Base-by-base conservation (phyloP, 1,140 invertebrate genomes). In the Archivesica marissinica region DNA sequence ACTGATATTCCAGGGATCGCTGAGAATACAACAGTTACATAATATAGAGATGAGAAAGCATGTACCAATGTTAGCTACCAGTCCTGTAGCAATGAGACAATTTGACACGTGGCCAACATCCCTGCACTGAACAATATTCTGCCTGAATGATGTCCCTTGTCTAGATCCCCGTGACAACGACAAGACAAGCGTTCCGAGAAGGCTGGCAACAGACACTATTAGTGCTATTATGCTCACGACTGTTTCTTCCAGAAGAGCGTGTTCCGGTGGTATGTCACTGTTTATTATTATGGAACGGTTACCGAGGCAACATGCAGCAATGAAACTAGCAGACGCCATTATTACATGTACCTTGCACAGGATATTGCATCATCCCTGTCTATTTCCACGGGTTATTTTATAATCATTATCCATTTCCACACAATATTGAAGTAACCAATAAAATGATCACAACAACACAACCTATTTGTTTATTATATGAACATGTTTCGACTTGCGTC, bases 321-420 rank as follows among this genome's bases (percentile, higher is more conserved):
- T 25, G n/a, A 80, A 68, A 68, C 59, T 66, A 50, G 77, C 64
- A 13, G 77, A 80, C 2, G 77, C 77, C 77, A 80, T 80, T 64
- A 35, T 35, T 33, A 28, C 23, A n/a, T n/a, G n/a, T n/a, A n/a
- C n/a, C n/a, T n/a, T n/a, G n/a, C n/a, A n/a, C n/a, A n/a, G n/a
- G n/a, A n/a, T n/a, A n/a, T n/a, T n/a, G n/a, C n/a, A n/a, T n/a
- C n/a, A n/a, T n/a, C n/a, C n/a, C n/a, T n/a, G n/a, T n/a, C n/a
- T n/a, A n/a, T n/a, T n/a, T n/a, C n/a, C n/a, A n/a, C n/a, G n/a
- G n/a, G n/a, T n/a, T n/a, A n/a, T n/a, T n/a, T n/a, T n/a, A n/a
- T n/a, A n/a, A n/a, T n/a, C n/a, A n/a, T n/a, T n/a, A n/a, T n/a
- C n/a, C n/a, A n/a, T n/a, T n/a, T n/a, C n/a, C n/a, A n/a, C n/a